Percentiles rank a stretch among this genome's conserved stretches.
Conservation (phyloP, 2,113 vertebrate species). For the Choloepus hoffmanni region DNA sequence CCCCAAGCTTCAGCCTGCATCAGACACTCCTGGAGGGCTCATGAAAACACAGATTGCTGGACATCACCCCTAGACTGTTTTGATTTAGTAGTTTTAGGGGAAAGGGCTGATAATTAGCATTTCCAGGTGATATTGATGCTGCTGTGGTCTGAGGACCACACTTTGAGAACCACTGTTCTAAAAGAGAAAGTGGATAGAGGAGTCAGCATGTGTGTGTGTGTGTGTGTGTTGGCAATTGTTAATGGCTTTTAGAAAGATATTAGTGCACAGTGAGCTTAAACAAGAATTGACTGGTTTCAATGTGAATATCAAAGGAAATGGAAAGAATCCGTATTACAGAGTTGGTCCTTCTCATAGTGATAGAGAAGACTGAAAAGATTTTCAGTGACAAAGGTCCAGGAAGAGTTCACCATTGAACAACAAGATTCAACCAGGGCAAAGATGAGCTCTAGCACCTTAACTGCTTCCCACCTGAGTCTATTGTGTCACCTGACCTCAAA, state of each 20-base stretch:
- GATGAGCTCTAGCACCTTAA: background rate
- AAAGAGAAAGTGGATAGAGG: background rate
- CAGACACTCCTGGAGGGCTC: no score
- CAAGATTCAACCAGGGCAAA: background rate
- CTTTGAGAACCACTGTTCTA: background rate
- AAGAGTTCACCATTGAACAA: slow-evolving; percentile 18
- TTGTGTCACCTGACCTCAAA: background rate
- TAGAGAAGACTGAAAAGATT: background rate
- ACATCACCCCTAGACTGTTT: background rate
- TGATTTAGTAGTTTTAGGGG: background rate
- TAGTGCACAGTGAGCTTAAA: background rate
- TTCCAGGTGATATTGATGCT: background rate
- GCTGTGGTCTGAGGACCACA: background rate
- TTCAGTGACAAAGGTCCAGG: background rate
- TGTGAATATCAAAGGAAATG: slow-evolving; percentile 2
- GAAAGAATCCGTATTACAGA: background rate
- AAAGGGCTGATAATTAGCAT: background rate
- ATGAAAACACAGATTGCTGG: background rate
- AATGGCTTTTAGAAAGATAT: background rate
- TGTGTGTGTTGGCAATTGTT: background rate
- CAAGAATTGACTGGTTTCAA: slow-evolving; percentile 18
- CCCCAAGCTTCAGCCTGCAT: background rate
- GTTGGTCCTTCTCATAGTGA: background rate
- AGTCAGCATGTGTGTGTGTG: background rate
- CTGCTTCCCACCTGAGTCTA: background rate